Conservation (phyloP, 2,888 invertebrate species). For the Eupithecia inturbata region DNA sequence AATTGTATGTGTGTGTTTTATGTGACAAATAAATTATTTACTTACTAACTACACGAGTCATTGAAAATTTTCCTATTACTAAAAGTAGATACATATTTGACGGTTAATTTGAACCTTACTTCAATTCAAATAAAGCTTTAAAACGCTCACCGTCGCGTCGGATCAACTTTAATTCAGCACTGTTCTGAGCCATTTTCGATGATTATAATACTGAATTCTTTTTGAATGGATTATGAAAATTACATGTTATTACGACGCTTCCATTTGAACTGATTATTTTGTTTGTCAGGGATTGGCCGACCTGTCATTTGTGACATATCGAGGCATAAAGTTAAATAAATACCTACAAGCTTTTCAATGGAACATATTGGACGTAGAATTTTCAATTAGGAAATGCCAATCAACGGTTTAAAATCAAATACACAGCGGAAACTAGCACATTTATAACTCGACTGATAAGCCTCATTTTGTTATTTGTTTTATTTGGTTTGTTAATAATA, state of each 20-base stretch:
- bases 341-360: neutral
- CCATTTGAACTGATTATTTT: constrained; percentile 4
- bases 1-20: too few relatives aligned
- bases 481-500: too few relatives aligned
- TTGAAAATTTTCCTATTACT: neutral
- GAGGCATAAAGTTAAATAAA: neutral
- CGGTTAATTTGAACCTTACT: neutral
- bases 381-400: neutral
- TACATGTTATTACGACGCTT: constrained; percentile 7
- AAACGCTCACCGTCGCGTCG: neutral
- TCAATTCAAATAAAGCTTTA: neutral
- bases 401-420: neutral
- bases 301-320: constrained; percentile 4
- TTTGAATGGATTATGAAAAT: constrained; percentile 9
- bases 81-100: neutral
- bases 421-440: too few relatives aligned
- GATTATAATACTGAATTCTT: constrained; percentile 4
- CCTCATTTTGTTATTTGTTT: too few relatives aligned
- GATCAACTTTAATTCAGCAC: neutral
- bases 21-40: too few relatives aligned
- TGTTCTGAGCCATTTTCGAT: neutral
- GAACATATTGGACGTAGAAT: neutral
- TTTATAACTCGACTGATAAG: too few relatives aligned
- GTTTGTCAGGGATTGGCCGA: constrained; percentile 4
- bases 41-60: constrained; percentile 2